These are phyloP conservation scores for Pogonognathellus flavescens DNA, from an alignment of 1,140 invertebrate genomes.

Conservation along the genomic window DNA sequence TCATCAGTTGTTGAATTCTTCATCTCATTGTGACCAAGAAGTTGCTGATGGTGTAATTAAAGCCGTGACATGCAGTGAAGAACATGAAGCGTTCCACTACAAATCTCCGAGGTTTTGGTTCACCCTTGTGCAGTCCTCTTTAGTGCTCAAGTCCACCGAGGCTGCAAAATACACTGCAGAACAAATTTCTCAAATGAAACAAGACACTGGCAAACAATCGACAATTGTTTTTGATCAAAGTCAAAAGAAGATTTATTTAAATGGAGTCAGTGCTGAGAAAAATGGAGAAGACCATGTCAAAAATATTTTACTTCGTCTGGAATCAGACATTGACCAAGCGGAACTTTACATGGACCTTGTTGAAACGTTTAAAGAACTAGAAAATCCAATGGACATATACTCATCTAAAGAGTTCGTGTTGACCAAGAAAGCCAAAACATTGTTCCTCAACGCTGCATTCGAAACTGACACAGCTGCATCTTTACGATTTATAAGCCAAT, in stretches of 20 bases:
- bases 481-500: constrained; percentile 79
- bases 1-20: neutral
- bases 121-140: neutral
- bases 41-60: neutral
- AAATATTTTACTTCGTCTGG: neutral
- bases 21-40: neutral
- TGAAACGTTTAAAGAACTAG: neutral
- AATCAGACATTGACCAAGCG: neutral
- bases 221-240: neutral
- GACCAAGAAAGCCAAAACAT: constrained; percentile 71
- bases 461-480: constrained; percentile 82
- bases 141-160: neutral
- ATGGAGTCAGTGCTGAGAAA: neutral
- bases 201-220: neutral
- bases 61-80: neutral
- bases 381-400: constrained; percentile 10
- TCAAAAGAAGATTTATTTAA: neutral
- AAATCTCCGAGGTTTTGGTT: neutral
- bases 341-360: constrained; percentile 1
- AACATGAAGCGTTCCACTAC: neutral
- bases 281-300: neutral
- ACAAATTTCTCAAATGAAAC: neutral
- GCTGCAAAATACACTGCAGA: neutral
- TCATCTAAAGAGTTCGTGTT: neutral
- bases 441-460: constrained; percentile 83